phyloP scores from a whole-genome alignment of 30 jellyfish, hydroid and myxozoan species.

The Catostylus mosaicus region DNA sequence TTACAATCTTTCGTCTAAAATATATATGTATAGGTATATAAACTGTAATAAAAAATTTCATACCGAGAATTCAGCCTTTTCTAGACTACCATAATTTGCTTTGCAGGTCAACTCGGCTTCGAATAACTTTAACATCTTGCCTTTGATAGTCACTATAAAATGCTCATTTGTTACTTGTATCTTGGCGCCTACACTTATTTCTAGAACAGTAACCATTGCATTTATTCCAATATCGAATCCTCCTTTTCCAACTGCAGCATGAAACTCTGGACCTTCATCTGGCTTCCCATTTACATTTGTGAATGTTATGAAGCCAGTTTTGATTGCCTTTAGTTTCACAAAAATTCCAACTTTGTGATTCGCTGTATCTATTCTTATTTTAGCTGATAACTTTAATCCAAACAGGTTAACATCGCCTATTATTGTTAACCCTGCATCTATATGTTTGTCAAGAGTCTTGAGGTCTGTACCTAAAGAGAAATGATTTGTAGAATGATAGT shows the following conservation, averaged over 20 bases:
- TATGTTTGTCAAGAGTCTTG: not conserved
- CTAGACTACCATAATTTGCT: constrained; percentile 18
- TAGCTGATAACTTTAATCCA: not conserved
- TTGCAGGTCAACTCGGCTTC: constrained; percentile 31
- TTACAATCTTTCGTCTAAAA: too few species aligned
- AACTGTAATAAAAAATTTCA: not conserved
- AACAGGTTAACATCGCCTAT: constrained; percentile 15
- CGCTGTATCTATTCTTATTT: not conserved
- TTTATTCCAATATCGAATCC: constrained; percentile 5
- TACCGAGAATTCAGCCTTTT: constrained; percentile 33
- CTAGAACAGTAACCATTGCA: constrained; percentile 19
- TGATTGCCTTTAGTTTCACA: constrained; percentile 3
- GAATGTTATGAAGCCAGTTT: constrained; percentile 1
- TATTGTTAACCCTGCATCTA: constrained; percentile 21
- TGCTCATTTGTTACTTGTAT: constrained; percentile 10
- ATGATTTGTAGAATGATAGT: too few species aligned
- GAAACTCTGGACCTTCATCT: constrained; percentile 29
- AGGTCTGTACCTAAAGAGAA: constrained; percentile 8
- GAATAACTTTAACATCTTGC: constrained; percentile 7
- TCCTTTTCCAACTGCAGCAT: not conserved
- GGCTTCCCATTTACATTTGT: constrained; percentile 6
- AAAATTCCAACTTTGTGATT: not conserved
- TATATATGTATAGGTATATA: too few species aligned
- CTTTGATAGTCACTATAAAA: not conserved
- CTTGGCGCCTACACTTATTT: constrained; percentile 4